Evolutionary conservation across 2,888 invertebrate genomes (phyloP), one percentile per base, ranked within the genome.

Genomic region (Priocnemis perturbator): DNA sequence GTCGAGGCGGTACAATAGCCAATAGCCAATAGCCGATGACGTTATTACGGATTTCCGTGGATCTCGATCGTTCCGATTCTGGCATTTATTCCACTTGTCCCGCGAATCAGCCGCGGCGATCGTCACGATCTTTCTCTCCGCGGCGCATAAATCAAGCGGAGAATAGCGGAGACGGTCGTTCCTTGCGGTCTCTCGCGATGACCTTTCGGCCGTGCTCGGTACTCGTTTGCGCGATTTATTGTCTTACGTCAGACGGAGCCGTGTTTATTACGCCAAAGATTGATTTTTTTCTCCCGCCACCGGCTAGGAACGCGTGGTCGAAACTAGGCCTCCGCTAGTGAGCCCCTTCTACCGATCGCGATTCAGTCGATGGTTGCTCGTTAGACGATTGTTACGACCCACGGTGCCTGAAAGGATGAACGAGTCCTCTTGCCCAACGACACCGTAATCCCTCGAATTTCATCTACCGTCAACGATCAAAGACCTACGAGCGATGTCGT

Each of bases 81-180:
- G 77, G 71, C 78, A 78, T 78, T 78, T 77, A 79, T 78, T 77
- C 77, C 72, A 77, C 72, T 74, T 77, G 77, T 78, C 78, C 69
- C 59, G 64, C 53, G 72, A 74, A 75, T 78, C 80, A 69, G 65
- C 65, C 48, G 37, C 61, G 66, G 20, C 71, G 80, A 78, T 80
- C 78, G 77, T 69, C 78, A 60, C 78, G 73, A 77, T 74, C 77
- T 71, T 57, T 37, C 37, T 37, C 65, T 59, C 65, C 60, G 65
- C 67, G 57, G 65, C 60, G 67, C 74, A 80, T 80, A 79, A 79
- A 79, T 79, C 80, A 79, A 67, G 57, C 48, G 20, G 37, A 63
- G 71, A 20, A 19, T 50, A 74, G 75, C 74, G 74, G 69, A 71
- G 69, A 67, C 60, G 69, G 61, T 67, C 73, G 72, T 79, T 77